Percentiles rank a stretch among this genome's conserved stretches.
These are phyloP conservation scores for Hirtodrosophila confusa DNA, from an alignment of 2,888 invertebrate species.

Conservation along the genomic window DNA sequence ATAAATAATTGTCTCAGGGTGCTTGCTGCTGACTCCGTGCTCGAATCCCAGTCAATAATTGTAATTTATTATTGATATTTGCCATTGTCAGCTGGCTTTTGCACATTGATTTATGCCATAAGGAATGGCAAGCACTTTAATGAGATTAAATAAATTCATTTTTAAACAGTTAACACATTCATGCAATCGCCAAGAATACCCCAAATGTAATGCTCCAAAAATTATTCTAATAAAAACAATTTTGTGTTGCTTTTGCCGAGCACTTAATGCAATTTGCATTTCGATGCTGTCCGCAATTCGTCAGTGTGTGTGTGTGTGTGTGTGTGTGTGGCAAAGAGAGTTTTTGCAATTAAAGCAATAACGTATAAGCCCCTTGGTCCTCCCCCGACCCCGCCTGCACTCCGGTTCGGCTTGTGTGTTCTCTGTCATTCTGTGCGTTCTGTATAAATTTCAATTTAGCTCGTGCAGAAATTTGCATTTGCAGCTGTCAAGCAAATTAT, in stretches of 20 bases:
- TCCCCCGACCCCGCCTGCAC: conserved; percentile 2
- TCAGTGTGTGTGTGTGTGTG: conserved; percentile 14
- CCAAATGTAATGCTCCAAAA: neutral
- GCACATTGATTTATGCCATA: no score
- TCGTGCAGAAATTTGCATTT: conserved; percentile 66
- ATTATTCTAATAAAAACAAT: conserved; percentile 19
- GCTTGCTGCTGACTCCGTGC: no score
- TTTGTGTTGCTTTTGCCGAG: conserved; percentile 28
- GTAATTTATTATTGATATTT: no score
- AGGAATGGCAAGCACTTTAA: no score
- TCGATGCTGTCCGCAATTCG: conserved; percentile 26
- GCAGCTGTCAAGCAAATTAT: conserved; percentile 75
- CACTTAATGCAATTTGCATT: conserved; percentile 74
- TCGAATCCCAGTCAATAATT: no score
- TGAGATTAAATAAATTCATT: no score
- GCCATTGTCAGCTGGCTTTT: no score
- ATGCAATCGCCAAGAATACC: no score
- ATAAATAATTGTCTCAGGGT: no score
- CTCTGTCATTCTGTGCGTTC: conserved; percentile 24
- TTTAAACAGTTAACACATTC: no score
- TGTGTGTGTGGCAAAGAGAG: neutral
- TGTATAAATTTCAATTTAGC: conserved; percentile 72
- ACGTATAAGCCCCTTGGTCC: conserved; percentile 28
- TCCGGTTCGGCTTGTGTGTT: conserved; percentile 3
- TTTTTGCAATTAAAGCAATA: conserved; percentile 44